These are phyloP conservation scores for Odontocolon sp. DNA, from an alignment of 2,888 invertebrate species.

Conservation along the genomic window DNA sequence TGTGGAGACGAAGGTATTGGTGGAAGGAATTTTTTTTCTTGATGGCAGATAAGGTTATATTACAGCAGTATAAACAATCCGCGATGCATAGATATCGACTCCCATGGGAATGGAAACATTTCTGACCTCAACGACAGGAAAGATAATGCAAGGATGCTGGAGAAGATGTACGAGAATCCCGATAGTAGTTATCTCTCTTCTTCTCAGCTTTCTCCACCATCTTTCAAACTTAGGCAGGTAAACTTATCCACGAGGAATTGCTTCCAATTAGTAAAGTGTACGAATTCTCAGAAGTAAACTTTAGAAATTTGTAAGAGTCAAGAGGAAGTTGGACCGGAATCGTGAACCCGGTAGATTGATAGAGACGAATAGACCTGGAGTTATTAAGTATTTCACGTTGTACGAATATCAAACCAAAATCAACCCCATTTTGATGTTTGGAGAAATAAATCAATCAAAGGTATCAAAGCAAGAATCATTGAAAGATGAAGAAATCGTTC, in stretches of 20 bases:
- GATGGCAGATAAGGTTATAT: too few relatives aligned
- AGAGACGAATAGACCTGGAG: conserved; percentile 31
- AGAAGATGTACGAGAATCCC: conserved; percentile 24
- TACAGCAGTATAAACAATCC: too few relatives aligned
- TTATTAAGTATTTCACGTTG: not conserved
- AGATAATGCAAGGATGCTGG: conserved; percentile 8
- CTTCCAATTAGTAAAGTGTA: conserved; percentile 58
- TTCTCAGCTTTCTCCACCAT: conserved; percentile 26
- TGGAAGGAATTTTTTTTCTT: too few relatives aligned
- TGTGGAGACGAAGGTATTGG: too few relatives aligned
- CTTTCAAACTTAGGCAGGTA: conserved; percentile 23
- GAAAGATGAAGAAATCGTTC: not conserved
- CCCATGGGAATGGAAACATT: conserved; percentile 2
- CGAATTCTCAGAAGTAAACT: conserved; percentile 49
- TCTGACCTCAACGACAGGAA: conserved; percentile 1
- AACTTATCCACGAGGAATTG: conserved; percentile 57
- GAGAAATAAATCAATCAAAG: too few relatives aligned
- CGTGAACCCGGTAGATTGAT: conserved; percentile 38
- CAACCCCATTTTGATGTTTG: too few relatives aligned
- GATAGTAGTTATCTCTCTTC: not conserved
- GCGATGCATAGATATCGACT: not conserved
- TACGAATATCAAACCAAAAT: too few relatives aligned
- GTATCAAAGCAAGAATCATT: not conserved
- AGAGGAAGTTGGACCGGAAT: not conserved
- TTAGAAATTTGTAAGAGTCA: conserved; percentile 44